Conservation (phyloP, 2,113 vertebrate species). For the Bungarus multicinctus region DNA sequence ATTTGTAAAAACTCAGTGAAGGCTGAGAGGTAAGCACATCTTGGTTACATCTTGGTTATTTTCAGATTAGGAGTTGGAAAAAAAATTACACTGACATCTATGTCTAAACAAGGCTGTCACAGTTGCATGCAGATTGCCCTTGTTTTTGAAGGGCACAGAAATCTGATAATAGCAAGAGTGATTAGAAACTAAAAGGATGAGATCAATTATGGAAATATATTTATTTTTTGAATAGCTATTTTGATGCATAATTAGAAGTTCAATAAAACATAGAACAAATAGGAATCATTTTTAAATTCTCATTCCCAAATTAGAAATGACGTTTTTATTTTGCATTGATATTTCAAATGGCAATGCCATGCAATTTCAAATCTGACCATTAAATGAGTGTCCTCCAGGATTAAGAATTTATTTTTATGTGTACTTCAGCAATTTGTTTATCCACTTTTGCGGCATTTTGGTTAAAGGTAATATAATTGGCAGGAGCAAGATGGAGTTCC, state of each 20-base stretch:
- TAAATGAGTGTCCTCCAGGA: neutral
- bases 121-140: neutral
- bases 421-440: neutral
- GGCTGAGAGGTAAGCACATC: neutral
- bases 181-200: fast-evolving
- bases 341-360: fast-evolving
- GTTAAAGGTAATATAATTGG: neutral
- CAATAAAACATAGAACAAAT: neutral
- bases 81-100: neutral
- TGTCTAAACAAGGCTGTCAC: neutral
- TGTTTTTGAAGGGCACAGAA: neutral
- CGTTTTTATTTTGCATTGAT: neutral
- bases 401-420: neutral
- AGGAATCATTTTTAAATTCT: fast-evolving
- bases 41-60: neutral
- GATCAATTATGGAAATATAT: neutral
- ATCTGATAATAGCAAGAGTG: fast-evolving
- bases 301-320: neutral
- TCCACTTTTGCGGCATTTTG: neutral
- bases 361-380: neutral
- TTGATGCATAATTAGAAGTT: fast-evolving
- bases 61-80: neutral
- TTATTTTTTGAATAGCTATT: neutral
- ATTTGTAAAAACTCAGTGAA: neutral
- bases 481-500: neutral